phyloP scores from a whole-genome alignment of 1,140 invertebrate species.

The Araneus ventricosus region DNA sequence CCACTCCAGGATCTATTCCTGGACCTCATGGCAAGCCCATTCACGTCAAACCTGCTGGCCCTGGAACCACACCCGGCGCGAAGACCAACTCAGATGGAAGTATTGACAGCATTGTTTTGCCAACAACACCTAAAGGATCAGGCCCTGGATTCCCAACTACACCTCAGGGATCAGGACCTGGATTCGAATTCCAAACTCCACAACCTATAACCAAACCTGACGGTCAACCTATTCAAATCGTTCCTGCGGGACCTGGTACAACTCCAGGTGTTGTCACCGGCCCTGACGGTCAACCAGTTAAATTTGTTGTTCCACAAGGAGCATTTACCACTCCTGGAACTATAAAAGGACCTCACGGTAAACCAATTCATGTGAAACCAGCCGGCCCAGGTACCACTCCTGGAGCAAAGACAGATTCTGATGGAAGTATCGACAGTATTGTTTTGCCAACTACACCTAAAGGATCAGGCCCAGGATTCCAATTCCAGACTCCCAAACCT shows the following conservation, averaged over 20 bases:
- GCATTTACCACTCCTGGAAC: not conserved
- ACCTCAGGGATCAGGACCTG: not conserved
- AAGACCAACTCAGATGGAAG: not conserved
- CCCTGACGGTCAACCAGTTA: not conserved
- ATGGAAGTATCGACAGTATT: conserved; percentile 7
- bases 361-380: not conserved
- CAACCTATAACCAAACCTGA: not conserved
- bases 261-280: conserved; percentile 15
- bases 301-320: not conserved
- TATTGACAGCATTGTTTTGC: not conserved
- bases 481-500: not conserved
- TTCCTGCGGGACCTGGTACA: conserved; percentile 3
- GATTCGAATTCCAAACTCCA: not conserved
- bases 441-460: not conserved
- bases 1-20: conserved; percentile 19
- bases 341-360: not conserved
- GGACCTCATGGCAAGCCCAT: not conserved
- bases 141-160: not conserved
- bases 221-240: not conserved
- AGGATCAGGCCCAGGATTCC: too few species aligned
- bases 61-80: not conserved
- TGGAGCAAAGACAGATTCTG: not conserved
- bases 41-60: not conserved
- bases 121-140: not conserved
- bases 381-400: conserved; percentile 9